These are phyloP conservation scores for Mormyrus proboscirostris DNA, from an alignment of 2,797 vertebrate species.

Conservation along the genomic window DNA sequence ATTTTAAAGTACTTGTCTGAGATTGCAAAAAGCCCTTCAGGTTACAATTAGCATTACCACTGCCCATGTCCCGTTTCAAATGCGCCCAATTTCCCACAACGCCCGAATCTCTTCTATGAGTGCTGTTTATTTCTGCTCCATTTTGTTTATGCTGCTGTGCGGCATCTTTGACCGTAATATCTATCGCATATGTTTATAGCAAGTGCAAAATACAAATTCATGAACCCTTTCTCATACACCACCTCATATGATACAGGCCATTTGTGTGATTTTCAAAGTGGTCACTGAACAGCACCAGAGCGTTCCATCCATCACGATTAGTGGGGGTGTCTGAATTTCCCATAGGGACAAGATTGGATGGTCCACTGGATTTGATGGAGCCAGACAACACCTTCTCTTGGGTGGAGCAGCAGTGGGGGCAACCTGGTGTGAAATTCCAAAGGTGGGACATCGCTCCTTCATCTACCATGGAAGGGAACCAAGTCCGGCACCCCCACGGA, in stretches of 20 bases:
- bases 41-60: background rate
- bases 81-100: background rate
- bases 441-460: background rate
- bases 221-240: background rate
- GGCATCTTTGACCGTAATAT: background rate
- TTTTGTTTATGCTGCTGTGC: background rate
- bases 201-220: background rate
- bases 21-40: background rate
- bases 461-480: background rate
- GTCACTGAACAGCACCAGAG: background rate
- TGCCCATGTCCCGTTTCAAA: background rate
- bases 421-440: background rate
- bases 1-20: background rate
- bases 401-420: background rate
- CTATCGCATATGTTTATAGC: background rate
- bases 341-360: background rate
- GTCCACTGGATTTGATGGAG: background rate
- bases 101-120: background rate
- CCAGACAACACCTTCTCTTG: background rate
- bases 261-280: background rate
- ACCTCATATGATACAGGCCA: background rate
- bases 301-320: background rate
- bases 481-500: background rate
- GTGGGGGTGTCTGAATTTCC: background rate
- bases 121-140: background rate